Percentiles rank a stretch among this genome's conserved stretches.
Evolutionary conservation across 2,113 vertebrate genomes (phyloP).

Genomic region (Clinocottus analis): DNA sequence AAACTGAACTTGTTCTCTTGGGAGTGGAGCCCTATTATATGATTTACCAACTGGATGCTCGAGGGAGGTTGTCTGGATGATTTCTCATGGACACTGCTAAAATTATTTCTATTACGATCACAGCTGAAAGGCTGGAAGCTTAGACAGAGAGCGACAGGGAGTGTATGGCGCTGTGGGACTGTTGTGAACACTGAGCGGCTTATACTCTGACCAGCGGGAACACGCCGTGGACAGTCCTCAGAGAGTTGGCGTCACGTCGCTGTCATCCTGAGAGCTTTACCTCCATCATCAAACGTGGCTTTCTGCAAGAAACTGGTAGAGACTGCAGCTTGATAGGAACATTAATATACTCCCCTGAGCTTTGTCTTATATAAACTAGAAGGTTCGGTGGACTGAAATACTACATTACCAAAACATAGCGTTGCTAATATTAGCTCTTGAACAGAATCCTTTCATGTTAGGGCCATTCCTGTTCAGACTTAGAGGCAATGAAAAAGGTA

Average conservation of each 20-base stretch:
- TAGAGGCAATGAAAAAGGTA: conserved; percentile 3
- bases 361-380: conserved; percentile 10
- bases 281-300: conserved; percentile 22
- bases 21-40: conserved; percentile 29
- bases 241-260: neutral
- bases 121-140: conserved; percentile 32
- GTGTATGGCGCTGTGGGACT: neutral
- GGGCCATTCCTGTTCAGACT: neutral
- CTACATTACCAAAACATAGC: neutral
- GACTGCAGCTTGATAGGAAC: conserved; percentile 8
- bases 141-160: conserved; percentile 10
- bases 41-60: conserved; percentile 43
- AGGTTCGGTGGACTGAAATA: neutral
- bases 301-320: neutral
- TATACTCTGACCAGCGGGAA: conserved; percentile 14
- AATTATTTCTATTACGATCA: conserved; percentile 29
- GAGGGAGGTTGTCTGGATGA: conserved; percentile 27
- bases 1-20: conserved; percentile 24
- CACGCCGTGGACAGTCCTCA: conserved; percentile 3
- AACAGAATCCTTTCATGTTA: neutral
- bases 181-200: conserved; percentile 6
- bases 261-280: conserved; percentile 39
- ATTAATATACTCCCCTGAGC: conserved; percentile 7
- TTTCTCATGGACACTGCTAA: conserved; percentile 26
- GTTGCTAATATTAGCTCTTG: conserved; percentile 15